Evolutionary conservation across 2,113 vertebrate genomes (phyloP), one percentile per base, ranked within the genome.

Genomic region (Oenanthe oenanthe): DNA sequence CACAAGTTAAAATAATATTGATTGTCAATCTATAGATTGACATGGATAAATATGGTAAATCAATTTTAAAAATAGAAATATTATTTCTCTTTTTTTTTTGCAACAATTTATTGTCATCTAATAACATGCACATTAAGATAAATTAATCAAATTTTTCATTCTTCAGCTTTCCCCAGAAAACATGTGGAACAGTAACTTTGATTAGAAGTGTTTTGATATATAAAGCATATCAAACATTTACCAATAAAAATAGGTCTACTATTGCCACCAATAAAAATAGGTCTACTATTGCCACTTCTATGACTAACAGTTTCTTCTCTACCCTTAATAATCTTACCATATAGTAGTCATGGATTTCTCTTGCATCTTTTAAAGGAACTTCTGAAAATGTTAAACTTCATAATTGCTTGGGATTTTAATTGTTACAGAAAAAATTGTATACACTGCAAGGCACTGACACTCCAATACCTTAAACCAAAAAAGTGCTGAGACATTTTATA

Each of bases 401-500:
- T 79, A 96, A 88, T 88, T 95, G 19, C 47, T 78, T 29, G 6
- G 17, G 24, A 70, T 94, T 89, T 89, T 76, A 94, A 95, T 91
- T 95, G 34, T 60, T 88, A 56, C 43, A 60, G 29, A 73, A 91
- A 93, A 96, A 80, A 42, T 61, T 88, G 63, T 62, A 85, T 86
- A 94, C 90, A 93, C 93, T 80, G 74, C 29, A 93, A 77, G 94
- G 38, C 40, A 83, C 72, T 84, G 85, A 74, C 63, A 93, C 13
- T 67, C 50, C 38, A 71, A 85, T 80, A 71, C 34, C 79, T 92
- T 92, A 96, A 93, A 92, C 25, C n/a, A 51, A 31, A 24, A 70
- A 96, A 89, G 34, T 66, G 71, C 75, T 94, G 89, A 96, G 96
- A 95, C 71, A 90, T 89, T 94, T 95, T 95, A 58, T 67, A 94